Percentiles rank a stretch among this genome's conserved stretches.
Evolutionary conservation across 1,140 invertebrate species (phyloP).

Genomic region (Papilio dardanus): DNA sequence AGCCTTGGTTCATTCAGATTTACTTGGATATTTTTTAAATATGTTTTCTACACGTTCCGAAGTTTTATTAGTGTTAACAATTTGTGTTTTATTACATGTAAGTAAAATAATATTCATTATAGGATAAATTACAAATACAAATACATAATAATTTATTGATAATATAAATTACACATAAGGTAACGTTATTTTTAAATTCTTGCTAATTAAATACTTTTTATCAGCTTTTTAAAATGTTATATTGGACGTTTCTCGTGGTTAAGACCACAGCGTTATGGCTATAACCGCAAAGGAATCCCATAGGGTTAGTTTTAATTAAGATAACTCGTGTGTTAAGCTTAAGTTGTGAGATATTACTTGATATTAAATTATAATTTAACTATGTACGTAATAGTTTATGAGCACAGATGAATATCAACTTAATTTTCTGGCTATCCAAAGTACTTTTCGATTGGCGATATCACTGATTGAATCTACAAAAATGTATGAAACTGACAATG

Average conservation of each 20-base stretch:
- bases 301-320: background rate
- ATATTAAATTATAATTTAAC: too few species aligned
- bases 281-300: background rate
- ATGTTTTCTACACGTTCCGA: background rate
- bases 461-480: too few species aligned
- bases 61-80: background rate
- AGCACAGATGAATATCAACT: too few species aligned
- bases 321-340: background rate
- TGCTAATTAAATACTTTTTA: background rate
- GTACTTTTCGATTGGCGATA: too few species aligned
- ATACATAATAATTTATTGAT: background rate
- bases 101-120: background rate
- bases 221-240: background rate
- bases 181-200: background rate
- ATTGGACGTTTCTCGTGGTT: background rate
- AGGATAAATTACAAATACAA: background rate
- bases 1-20: background rate
- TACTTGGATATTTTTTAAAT: background rate
- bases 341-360: background rate
- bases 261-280: background rate
- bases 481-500: too few species aligned
- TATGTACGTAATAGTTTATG: too few species aligned
- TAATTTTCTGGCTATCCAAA: too few species aligned
- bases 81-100: background rate
- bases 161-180: background rate